phyloP scores from a whole-genome alignment of 2,888 invertebrate species.

The Sphecodes monilicornis region DNA sequence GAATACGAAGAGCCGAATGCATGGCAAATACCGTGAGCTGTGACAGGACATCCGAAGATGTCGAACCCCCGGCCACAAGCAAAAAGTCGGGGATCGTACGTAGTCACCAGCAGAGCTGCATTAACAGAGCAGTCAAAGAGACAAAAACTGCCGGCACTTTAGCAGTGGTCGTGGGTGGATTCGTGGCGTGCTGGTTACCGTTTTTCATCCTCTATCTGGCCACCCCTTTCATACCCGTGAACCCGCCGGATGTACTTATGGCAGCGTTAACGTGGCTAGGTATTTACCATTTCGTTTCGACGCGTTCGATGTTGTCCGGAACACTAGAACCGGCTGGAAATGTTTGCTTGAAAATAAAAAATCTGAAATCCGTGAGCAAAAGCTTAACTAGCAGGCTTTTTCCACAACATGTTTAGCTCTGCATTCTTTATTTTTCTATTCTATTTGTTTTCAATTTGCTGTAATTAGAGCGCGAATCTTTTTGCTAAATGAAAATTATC shows the following conservation, averaged over 20 bases:
- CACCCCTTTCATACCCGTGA: conserved; percentile 90
- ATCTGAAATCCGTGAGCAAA: not conserved
- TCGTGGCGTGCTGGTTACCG: conserved; percentile 95
- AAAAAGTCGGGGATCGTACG: conserved; percentile 71
- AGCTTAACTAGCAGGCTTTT: not conserved
- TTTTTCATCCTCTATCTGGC: conserved; percentile 94
- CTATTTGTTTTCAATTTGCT: not conserved
- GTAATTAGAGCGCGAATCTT: not conserved
- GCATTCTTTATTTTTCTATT: not conserved
- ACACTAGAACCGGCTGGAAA: not conserved
- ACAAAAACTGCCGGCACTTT: conserved; percentile 95
- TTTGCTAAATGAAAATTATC: not conserved
- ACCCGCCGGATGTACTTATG: conserved; percentile 86
- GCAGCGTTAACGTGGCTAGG: conserved; percentile 93
- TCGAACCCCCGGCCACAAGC: conserved; percentile 59
- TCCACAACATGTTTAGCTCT: not conserved
- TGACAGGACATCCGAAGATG: conserved; percentile 59
- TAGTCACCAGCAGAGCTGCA: conserved; percentile 79
- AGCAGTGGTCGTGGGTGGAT: conserved; percentile 94
- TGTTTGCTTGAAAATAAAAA: not conserved
- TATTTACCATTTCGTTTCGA: conserved; percentile 50
- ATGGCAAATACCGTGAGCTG: conserved; percentile 49
- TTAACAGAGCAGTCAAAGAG: conserved; percentile 87
- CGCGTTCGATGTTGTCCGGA: not conserved
- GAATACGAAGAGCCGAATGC: conserved; percentile 58